A percentile compares a stretch with the other conserved stretches of the same genome.
Evolutionary conservation across 2,888 invertebrate genomes (phyloP).

Genomic region (Azorinus chamasolen): DNA sequence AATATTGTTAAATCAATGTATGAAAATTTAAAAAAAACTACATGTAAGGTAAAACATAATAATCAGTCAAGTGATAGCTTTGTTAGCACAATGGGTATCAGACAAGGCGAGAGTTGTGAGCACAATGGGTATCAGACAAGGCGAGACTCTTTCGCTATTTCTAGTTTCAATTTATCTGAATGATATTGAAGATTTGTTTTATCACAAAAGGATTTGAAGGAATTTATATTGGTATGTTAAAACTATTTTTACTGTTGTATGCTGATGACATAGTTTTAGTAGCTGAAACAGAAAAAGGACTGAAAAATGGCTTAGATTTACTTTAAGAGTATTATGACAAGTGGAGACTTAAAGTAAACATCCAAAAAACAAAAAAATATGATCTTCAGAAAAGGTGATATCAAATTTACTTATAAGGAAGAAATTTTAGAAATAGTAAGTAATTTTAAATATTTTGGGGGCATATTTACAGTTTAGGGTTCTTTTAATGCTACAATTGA

Average conservation of each 20-base stretch:
- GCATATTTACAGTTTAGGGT: not conserved
- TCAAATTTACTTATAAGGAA: not conserved
- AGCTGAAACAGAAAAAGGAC: not conserved
- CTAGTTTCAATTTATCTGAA: too few species aligned
- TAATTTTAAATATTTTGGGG: not conserved
- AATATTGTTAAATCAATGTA: too few species aligned
- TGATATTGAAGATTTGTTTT: too few species aligned
- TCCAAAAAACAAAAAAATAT: not conserved
- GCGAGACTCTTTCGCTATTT: too few species aligned
- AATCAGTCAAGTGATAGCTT: too few species aligned
- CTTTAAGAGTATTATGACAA: not conserved
- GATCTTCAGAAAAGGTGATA: not conserved
- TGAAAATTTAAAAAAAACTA: too few species aligned
- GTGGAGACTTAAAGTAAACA: not conserved
- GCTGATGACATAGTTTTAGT: not conserved
- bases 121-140: too few species aligned
- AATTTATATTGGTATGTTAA: too few species aligned
- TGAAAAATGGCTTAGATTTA: not conserved
- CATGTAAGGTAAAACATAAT: too few species aligned
- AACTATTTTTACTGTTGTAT: not conserved
- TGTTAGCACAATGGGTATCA: too few species aligned
- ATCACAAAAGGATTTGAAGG: too few species aligned
- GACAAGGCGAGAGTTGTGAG: too few species aligned
- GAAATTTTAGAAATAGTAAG: not conserved
- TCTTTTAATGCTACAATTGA: not conserved